Evolutionary conservation across 2,888 invertebrate species (phyloP).

Genomic region (Euphydryas editha): DNA sequence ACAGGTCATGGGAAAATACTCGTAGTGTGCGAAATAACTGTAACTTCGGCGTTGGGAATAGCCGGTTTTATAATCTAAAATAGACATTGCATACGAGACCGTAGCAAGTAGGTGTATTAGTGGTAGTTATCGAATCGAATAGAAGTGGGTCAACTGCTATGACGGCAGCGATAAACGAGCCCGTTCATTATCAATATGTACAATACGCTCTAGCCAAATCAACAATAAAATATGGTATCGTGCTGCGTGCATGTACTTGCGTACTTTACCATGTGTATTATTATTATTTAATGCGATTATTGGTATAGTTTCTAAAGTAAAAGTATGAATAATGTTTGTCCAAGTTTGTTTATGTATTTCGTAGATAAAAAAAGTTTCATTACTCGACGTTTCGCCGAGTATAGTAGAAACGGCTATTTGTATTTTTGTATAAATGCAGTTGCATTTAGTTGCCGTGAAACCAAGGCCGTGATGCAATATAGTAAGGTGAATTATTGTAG

Average conservation of each 20-base stretch:
- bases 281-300: not conserved
- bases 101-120: conserved; percentile 63
- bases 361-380: too few species aligned
- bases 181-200: conserved; percentile 75
- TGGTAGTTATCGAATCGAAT: conserved; percentile 69
- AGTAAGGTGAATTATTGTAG: conserved; percentile 66
- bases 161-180: conserved; percentile 78
- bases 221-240: conserved; percentile 23
- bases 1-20: conserved; percentile 40
- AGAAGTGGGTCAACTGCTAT: conserved; percentile 78
- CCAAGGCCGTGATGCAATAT: conserved; percentile 79
- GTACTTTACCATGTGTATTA: not conserved
- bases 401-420: not conserved
- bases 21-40: conserved; percentile 27
- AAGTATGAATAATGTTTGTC: too few species aligned
- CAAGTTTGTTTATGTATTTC: too few species aligned
- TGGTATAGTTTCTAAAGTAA: too few species aligned
- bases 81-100: conserved; percentile 60
- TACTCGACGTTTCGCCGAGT: not conserved
- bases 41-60: conserved; percentile 44
- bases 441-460: conserved; percentile 72
- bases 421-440: conserved; percentile 45
- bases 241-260: not conserved
- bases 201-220: conserved; percentile 45
- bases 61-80: conserved; percentile 42